Evolutionary conservation across 2,888 invertebrate species (phyloP).

Genomic region (Petrolisthes cinctipes): DNA sequence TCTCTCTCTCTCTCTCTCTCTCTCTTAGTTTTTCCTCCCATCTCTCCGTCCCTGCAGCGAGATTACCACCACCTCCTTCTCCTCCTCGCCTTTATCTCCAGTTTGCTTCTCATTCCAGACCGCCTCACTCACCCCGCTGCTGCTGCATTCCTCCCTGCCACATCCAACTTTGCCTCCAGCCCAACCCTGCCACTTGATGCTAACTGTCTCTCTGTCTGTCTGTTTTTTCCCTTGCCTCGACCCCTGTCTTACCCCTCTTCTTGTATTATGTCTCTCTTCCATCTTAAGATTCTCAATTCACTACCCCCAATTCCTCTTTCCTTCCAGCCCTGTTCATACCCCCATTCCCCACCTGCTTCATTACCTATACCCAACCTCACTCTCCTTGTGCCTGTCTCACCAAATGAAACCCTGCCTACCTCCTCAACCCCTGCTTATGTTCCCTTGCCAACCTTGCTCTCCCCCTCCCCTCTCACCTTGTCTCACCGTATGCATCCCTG

Average conservation of each 20-base stretch:
- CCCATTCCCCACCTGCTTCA: not conserved
- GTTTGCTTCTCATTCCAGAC: not conserved
- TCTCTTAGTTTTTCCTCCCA: too few species aligned
- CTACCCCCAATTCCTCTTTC: not conserved
- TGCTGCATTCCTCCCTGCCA: not conserved
- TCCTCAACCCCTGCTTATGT: too few species aligned
- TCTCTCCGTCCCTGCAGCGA: constrained; percentile 9
- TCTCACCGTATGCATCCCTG: too few species aligned
- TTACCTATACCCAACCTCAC: not conserved
- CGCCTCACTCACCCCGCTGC: not conserved
- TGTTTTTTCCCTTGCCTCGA: not conserved
- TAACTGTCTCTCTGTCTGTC: too few species aligned
- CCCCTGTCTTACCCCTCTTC: not conserved
- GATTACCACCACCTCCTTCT: not conserved
- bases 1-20: not conserved
- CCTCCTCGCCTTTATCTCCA: not conserved
- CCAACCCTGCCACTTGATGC: not conserved
- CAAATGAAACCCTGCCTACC: too few species aligned
- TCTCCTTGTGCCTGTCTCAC: not conserved
- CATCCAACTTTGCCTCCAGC: not conserved
- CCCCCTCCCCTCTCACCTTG: too few species aligned
- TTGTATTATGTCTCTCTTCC: not conserved
- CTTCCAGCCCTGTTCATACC: too few species aligned
- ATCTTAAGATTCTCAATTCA: not conserved
- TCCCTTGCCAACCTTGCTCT: too few species aligned